Base-by-base conservation (phyloP, 37 sponge, comb jelly and placozoan species). In the Amphimedon queenslandica region DNA sequence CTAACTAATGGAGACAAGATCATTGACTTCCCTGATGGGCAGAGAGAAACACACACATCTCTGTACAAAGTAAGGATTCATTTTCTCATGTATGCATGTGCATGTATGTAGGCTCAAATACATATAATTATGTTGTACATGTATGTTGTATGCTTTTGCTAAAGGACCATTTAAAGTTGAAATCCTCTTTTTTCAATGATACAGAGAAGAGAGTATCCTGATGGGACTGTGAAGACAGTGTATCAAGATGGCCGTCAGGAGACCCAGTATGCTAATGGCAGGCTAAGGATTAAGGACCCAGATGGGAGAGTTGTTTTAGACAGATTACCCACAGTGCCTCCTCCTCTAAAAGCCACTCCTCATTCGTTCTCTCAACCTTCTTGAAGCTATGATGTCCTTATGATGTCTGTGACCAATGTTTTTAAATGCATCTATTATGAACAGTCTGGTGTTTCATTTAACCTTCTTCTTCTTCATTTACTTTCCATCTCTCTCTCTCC, bases 211-310 rank as follows among this genome's bases (percentile, higher is more conserved):
- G 92, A 91, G 56, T 97, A 91, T 77, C 94, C 92, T 75, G 99
- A 97, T 77, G 99, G 99, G 0, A 94, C 94, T 1, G 76, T 85
- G 31, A 97, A 97, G 82, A 97, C 87, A 16, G 92, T 97, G 64
- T 97, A 80, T 66, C 72, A 78, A 39, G 94, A 97, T 68, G 99
- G 99, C 38, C 58, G 80, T 24, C 94, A 97, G 68, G 99, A 97
- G 82, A 97, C 99, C 11, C 63, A 79, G 25, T 94, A 97, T 63
- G 70, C 94, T 4, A 79, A 85, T 24, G 99, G 99, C 3, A 88
- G 92, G 51, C 66, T 97, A 2, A 82, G 94, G 37, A 73, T 94
- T 13, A 97, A 97, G 75, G 92, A 90, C 75, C 78, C 71, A 25
- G 66, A 53, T 73, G 99, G 99, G 11, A 75, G 67, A n/a, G 63